Evolutionary conservation across 2,797 vertebrate genomes (phyloP).

Genomic region (Lerista edwardsae): DNA sequence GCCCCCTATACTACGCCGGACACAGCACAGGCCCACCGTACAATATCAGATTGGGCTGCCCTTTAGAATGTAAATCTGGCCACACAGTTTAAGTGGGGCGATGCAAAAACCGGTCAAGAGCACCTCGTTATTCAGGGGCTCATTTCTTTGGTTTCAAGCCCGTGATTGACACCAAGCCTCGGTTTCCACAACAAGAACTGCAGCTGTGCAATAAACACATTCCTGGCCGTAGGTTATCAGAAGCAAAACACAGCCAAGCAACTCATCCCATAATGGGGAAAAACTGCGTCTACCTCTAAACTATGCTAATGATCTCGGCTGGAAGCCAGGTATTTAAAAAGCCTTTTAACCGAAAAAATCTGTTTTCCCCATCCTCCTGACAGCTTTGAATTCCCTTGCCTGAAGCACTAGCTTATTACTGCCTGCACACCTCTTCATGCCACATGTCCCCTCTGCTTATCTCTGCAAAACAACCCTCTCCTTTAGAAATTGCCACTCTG

Average conservation of each 20-base stretch:
- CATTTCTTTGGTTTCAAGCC: background rate
- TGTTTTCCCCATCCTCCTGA: conserved; percentile 59
- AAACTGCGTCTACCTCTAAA: fast-evolving
- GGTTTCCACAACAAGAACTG: background rate
- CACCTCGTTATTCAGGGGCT: background rate
- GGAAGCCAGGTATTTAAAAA: conserved; percentile 53
- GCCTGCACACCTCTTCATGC: conserved; percentile 31
- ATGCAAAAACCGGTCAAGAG: background rate
- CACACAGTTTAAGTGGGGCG: background rate
- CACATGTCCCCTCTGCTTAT: conserved; percentile 56
- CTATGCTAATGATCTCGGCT: conserved; percentile 32
- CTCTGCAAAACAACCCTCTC: conserved; percentile 46
- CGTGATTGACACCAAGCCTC: background rate
- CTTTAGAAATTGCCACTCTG: conserved; percentile 44
- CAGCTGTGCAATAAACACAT: background rate
- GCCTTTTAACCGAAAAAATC: conserved; percentile 32
- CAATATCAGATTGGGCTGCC: too few relatives aligned
- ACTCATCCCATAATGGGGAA: background rate
- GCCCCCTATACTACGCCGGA: too few relatives aligned
- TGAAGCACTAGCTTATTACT: conserved; percentile 8
- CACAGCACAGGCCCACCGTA: too few relatives aligned
- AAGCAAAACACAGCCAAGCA: background rate
- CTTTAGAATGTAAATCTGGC: background rate
- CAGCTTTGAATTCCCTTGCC: conserved; percentile 51
- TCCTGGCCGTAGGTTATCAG: background rate